Base-by-base conservation (phyloP, 2,113 vertebrate genomes). In the Onychostruthus taczanowskii region DNA sequence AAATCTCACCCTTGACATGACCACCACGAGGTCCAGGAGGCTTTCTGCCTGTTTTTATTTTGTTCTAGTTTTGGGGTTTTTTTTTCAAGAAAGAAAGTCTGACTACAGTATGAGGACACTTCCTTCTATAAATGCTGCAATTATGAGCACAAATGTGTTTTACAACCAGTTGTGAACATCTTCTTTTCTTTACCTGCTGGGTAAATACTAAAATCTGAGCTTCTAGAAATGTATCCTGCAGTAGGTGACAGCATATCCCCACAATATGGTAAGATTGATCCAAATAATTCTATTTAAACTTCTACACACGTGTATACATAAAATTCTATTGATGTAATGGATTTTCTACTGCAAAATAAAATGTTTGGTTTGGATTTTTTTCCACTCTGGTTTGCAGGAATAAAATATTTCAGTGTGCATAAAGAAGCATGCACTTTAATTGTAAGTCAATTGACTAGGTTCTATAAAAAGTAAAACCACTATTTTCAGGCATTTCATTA, bases 241-340 rank as follows among this genome's bases (percentile, higher is more conserved):
- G 44, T 53, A 49, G 44, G 37, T 79, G 52, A 79, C 10, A 84
- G 26, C 26, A 35, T 49, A 49, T 62, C 43, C 18, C 13, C 33
- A 31, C 19, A 68, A 26, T 14, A 56, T 9, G 41, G 4, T 31
- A 62, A 88, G 21, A 64, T 24, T 2, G 8, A 64, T 20, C 3
- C 31, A 64, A 39, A 16, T 35, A 79, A 73, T 49, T 46, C 41
- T 20, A 3, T 39, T n/a, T 53, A 46, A 75, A 49, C 5, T 46
- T 74, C 27, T 73, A 61, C 18, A 58, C 13, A 39, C 0, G 0
- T 23, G 16, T 13, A 44, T 35, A 21, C 3, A 24, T 7, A 37
- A 64, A 44, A 66, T 39, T 93, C 11, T 52, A 10, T 16, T 84
- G 61, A 53, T 43, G 7, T 77, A 75, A 61, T 11, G 23, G 58